Evolutionary conservation across 2,113 vertebrate species (phyloP).

Genomic region (Equus przewalskii): DNA sequence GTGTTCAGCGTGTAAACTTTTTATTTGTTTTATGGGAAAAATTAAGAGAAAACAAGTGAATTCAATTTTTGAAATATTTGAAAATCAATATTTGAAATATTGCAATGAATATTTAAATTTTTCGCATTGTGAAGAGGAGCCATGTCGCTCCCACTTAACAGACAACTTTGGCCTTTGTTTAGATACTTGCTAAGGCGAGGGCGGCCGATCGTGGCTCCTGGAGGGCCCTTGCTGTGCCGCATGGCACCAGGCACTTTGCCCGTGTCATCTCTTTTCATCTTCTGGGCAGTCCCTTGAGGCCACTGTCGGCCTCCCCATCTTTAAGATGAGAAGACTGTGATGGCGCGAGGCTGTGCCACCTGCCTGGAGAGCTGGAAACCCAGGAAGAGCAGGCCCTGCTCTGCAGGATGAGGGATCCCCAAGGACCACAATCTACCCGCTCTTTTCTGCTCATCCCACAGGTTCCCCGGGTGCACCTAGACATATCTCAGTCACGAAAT

Average conservation of each 20-base stretch:
- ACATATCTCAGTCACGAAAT: constrained; percentile 93
- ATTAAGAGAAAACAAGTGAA: not conserved
- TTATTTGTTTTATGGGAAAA: not conserved
- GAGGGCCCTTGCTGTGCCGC: rapidly evolving
- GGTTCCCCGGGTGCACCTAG: constrained; percentile 94
- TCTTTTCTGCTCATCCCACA: constrained; percentile 68
- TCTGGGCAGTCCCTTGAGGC: rapidly evolving
- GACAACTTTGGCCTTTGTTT: rapidly evolving
- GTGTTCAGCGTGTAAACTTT: rapidly evolving
- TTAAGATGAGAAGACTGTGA: not conserved
- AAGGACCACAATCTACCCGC: not conserved
- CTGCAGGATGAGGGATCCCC: not conserved
- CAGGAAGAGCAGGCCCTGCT: too few relatives aligned
- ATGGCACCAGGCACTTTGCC: rapidly evolving
- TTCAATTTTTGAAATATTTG: not conserved
- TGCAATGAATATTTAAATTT: not conserved
- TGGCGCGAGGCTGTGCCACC: not conserved
- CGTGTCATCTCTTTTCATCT: rapidly evolving
- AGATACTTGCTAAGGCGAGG: rapidly evolving
- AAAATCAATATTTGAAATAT: too few relatives aligned
- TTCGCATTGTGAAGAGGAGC: not conserved
- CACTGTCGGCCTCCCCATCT: not conserved
- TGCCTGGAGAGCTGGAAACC: rapidly evolving
- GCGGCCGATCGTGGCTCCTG: rapidly evolving
- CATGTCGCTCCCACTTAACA: not conserved